These are phyloP conservation scores for Schizothorax lantsangensis DNA, from an alignment of 2,797 vertebrate genomes.

Conservation along the genomic window DNA sequence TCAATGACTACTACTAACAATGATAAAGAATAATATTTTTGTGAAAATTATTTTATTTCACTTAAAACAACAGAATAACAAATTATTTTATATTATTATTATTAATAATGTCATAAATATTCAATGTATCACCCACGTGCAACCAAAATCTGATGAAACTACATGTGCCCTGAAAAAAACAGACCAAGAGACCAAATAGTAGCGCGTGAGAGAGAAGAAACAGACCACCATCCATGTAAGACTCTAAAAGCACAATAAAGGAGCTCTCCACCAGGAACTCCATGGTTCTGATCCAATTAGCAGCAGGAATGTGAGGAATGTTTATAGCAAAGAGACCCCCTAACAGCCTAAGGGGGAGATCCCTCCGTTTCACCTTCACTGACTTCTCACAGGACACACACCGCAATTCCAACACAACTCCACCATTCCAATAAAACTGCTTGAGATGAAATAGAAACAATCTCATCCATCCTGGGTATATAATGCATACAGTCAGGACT, in stretches of 20 bases:
- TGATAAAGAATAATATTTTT: background rate
- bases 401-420: background rate
- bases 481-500: background rate
- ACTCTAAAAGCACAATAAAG: constrained; percentile 16
- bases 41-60: background rate
- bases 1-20: background rate
- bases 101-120: background rate
- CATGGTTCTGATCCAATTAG: constrained; percentile 41
- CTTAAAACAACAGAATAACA: background rate
- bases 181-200: background rate
- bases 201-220: background rate
- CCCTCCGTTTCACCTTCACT: constrained; percentile 27
- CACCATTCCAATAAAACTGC: background rate
- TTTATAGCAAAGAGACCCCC: constrained; percentile 20
- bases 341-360: constrained; percentile 15
- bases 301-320: constrained; percentile 43
- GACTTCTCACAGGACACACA: background rate
- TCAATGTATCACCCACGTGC: no score
- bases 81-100: background rate
- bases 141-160: background rate
- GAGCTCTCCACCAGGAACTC: constrained; percentile 13
- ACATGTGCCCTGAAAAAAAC: background rate
- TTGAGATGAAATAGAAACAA: background rate
- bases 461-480: background rate
- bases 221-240: background rate